Base-by-base conservation (phyloP, 2,888 invertebrate genomes). In the Drosophila parthenogenetica region DNA sequence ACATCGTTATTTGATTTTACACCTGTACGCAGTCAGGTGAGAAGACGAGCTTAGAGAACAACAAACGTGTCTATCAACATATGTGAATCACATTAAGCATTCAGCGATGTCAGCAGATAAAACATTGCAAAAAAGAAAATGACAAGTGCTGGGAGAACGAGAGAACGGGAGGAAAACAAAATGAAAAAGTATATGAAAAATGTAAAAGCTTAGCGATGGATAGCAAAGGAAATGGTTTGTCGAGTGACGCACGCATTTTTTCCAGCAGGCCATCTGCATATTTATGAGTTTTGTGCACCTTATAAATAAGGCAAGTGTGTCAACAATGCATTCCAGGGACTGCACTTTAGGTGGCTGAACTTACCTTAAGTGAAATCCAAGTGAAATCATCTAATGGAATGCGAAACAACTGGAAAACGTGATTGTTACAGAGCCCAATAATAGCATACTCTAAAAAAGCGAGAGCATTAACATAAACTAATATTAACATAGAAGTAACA, bases 261-360 rank as follows among this genome's bases (percentile, higher is more conserved):
- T 57, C 67, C 37, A 62, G 48, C 48, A 49, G 63, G 58, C 73
- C 67, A 55, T 42, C 64, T 86, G 69, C 79, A 83, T 88, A 86
- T 86, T 81, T 88, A 88, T 85, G 81, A 78, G 69, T 61, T 53
- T 53, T 65, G 66, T 66, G 48, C 61, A 69, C 71, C 76, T 76
- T 81, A 86, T 77, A 86, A 86, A 88, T 85, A 85, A 83, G 63
- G 60, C 71, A 83, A 77, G 58, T 83, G 84, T 88, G 85, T 85
- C 84, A 85, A 88, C 88, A 88, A 81, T 77, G 86, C 83, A 79
- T 86, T 72, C 72, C 81, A 63, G 25, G 50, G 69, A 45, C 48
- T 50, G 13, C 43, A 29, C 37, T 55, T 51, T 49, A 19, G 62
- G n/a, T 76, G 55, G 17, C 57, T 60, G 59, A 67, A 60, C 46